Evolutionary conservation across 2,888 invertebrate genomes (phyloP), one percentile per base, ranked within the genome.

Genomic region (Drosophila paracracens): DNA sequence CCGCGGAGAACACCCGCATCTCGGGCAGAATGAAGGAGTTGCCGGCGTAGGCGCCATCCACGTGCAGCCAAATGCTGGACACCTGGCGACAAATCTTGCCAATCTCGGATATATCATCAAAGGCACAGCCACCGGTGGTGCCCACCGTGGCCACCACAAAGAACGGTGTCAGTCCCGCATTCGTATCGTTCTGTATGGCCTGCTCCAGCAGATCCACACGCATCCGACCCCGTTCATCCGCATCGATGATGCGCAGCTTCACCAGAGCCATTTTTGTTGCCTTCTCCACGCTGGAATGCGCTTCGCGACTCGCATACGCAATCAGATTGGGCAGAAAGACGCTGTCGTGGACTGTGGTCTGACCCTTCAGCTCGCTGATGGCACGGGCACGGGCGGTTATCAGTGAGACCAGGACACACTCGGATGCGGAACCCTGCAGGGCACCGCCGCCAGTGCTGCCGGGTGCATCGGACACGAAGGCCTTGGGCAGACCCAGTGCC

Each of bases 41-140:
- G 4, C 98, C 98, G 1, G 97, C 97, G 91, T 98, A 98, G 0
- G 97, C 97, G 0, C 96, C 97, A 92, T 98, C 97, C 3, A 97
- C 96, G 92, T 98, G 98, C 33, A 98, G 94, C 97, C 98, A 98
- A n/a, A 96, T 94, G 60, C 94, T 94, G 0, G 95, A 94, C 18
- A 92, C 82, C 58, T 91, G 93, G 66, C 94, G 94, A 79, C 96
- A 95, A 3, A 97, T 94, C 25, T 96, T 96, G 2, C 97, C 96
- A 63, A 98, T 95, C 93, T 97, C 97, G 0, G 94, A 94, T 13
- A 98, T 93, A 82, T 96, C 96, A 92, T 98, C 98, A 91, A 97
- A 97, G 0, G 97, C 96, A 90, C 97, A 97, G 68, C 96, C 96
- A 0, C 96, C 96, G 0, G 98, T 98, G 2, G 97, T 97, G 0